These are phyloP conservation scores for Horisme vitalbata DNA, from an alignment of 2,888 invertebrate species.

Conservation along the genomic window DNA sequence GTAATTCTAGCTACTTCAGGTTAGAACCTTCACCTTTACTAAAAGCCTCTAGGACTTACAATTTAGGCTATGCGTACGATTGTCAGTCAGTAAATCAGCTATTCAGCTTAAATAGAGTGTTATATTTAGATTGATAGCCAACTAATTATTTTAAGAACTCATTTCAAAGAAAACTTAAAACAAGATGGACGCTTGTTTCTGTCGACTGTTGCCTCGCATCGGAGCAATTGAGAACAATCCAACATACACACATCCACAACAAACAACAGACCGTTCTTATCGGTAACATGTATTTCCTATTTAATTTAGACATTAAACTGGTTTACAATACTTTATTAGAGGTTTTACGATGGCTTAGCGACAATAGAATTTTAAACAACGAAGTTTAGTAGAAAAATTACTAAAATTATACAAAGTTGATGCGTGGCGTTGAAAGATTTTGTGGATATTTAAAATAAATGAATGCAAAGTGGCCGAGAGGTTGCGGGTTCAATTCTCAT, in stretches of 20 bases:
- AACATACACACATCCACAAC: constrained; percentile 19
- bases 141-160: too few relatives aligned
- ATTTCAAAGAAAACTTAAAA: too few relatives aligned
- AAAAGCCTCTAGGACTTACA: too few relatives aligned
- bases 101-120: too few relatives aligned
- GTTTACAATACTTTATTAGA: constrained; percentile 30
- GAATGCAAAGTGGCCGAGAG: constrained; percentile 3
- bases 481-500: constrained; percentile 3
- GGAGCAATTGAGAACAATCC: constrained; percentile 3
- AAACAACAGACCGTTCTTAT: constrained; percentile 24
- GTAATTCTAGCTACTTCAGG: too few relatives aligned
- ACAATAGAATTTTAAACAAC: constrained; percentile 25
- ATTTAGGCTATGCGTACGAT: too few relatives aligned
- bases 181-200: too few relatives aligned
- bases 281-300: constrained; percentile 32
- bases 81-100: too few relatives aligned
- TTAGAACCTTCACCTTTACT: too few relatives aligned
- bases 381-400: constrained; percentile 1
- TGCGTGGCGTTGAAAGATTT: constrained; percentile 12
- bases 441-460: constrained; percentile 7
- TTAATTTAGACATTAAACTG: constrained; percentile 36
- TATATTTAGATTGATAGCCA: too few relatives aligned
- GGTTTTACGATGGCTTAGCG: constrained; percentile 25
- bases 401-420: constrained; percentile 9
- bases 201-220: not conserved